Evolutionary conservation across 1,140 invertebrate species (phyloP), one percentile per base, ranked within the genome.

Genomic region (Goniozus legneri): DNA sequence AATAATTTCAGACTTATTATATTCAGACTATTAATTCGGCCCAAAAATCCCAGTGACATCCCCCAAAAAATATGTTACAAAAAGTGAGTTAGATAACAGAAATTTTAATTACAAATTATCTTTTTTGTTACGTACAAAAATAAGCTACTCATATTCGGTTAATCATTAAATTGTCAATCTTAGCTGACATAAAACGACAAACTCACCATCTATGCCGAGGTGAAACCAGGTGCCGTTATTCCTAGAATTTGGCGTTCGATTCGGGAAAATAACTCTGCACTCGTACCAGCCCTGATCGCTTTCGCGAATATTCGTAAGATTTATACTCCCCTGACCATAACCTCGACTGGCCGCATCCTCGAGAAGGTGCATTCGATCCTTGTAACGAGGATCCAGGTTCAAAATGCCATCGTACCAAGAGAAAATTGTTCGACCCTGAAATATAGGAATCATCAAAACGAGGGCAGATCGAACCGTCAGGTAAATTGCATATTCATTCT

Each of bases 221-320:
- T 89, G 84, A 58, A 90, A 90, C 84, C 88, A 92, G 8, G 91
- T 94, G 12, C 91, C 91, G 75, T 95, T 95, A 61, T 90, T 87
- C 27, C 86, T 78, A 3, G 83, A 82, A 55, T 80, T 84, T 3
- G 91, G 91, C 22, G 87, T 85, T 48, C 92, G 82, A 68, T 94
- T 93, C 20, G 93, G 88, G 69, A 94, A 94, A 53, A 87, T 83
- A 10, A 95, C 84, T 61, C 82, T 83, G 71, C 93, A 97, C 72
- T 93, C 89, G 73, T 93, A 97, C 84, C 90, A 92, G 40, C 92
- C 93, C 56, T 87, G 84, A 73, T 96, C 92, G 27, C 85, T 84
- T 67, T 94, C 90, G 46, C 87, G 80, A 54, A 96, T 91, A 36
- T 87, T 84, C n/a, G 89, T 92, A 39, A 95, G 76, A 73, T 95